A percentile compares a stretch with the other conserved stretches of the same genome.
Conservation (phyloP, 2,113 vertebrate genomes). For the Varanus salvator region DNA sequence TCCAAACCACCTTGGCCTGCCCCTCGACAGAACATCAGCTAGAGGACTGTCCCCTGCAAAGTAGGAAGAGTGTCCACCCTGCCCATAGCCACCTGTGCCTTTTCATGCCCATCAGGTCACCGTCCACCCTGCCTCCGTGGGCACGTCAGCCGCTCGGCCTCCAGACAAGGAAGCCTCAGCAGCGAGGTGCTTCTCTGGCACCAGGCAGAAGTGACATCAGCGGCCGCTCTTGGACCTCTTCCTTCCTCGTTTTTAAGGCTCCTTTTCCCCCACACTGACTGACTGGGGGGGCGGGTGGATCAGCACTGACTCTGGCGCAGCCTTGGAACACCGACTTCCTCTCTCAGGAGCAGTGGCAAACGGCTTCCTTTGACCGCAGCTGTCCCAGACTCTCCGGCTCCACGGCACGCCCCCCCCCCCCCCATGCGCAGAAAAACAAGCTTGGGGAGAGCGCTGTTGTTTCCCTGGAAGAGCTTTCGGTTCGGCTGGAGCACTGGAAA, state of each 20-base stretch:
- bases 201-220: rapidly evolving
- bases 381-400: constrained; percentile 75
- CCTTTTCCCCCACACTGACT: not conserved
- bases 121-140: not conserved
- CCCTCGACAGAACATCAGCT: too few species aligned
- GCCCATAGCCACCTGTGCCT: not conserved
- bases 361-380: constrained; percentile 65
- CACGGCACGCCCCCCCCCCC: constrained; percentile 50
- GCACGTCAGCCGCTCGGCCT: not conserved
- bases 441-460: constrained; percentile 39
- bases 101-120: not conserved
- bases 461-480: not conserved
- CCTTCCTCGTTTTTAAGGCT: constrained; percentile 61
- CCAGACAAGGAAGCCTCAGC: not conserved
- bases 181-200: not conserved
- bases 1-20: too few species aligned
- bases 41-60: too few species aligned
- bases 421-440: constrained; percentile 48
- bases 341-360: not conserved
- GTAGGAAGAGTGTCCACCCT: not conserved
- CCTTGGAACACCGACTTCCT: constrained; percentile 54
- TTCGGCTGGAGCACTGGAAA: not conserved
- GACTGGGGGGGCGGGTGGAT: constrained; percentile 40
- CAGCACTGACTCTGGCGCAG: constrained; percentile 38
- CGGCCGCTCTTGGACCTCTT: constrained; percentile 46